Percentiles rank a stretch among this genome's conserved stretches.
Conservation (phyloP, 2,888 invertebrate species). For the Prenolepis imparis region DNA sequence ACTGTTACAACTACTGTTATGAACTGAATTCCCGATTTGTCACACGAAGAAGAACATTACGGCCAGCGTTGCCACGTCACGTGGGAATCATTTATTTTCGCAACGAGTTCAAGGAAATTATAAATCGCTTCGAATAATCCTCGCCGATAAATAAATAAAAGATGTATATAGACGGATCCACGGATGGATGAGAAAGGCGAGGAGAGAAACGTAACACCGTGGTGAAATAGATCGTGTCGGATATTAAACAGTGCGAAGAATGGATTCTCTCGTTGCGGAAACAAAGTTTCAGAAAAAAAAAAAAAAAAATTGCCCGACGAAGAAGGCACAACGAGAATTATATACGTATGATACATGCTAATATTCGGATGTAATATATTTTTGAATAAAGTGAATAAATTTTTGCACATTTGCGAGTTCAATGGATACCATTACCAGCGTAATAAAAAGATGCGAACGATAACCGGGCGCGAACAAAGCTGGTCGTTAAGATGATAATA, state of each 20-base stretch:
- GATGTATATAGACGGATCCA: neutral
- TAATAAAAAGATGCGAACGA: constrained; percentile 66
- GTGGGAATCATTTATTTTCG: neutral
- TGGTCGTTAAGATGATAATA: constrained; percentile 70
- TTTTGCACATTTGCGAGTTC: constrained; percentile 41
- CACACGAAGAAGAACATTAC: neutral
- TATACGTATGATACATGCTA: neutral
- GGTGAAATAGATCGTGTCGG: constrained; percentile 48
- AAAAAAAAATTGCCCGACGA: neutral
- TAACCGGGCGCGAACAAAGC: constrained; percentile 58
- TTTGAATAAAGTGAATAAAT: neutral
- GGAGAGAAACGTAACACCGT: constrained; percentile 28
- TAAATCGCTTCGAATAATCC: neutral
- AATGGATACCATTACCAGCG: constrained; percentile 14
- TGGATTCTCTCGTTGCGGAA: constrained; percentile 20
- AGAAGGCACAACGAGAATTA: neutral
- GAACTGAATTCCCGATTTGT: constrained; percentile 27
- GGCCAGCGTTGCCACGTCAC: neutral
- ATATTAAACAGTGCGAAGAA: constrained; percentile 32
- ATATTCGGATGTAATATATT: constrained; percentile 57
- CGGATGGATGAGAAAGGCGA: neutral
- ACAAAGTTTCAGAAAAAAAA: constrained; percentile 21
- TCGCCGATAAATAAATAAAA: neutral
- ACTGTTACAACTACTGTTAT: constrained; percentile 19
- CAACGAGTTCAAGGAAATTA: neutral